Evolutionary conservation across 2,113 vertebrate genomes (phyloP).

Genomic region (Rissa tridactyla): DNA sequence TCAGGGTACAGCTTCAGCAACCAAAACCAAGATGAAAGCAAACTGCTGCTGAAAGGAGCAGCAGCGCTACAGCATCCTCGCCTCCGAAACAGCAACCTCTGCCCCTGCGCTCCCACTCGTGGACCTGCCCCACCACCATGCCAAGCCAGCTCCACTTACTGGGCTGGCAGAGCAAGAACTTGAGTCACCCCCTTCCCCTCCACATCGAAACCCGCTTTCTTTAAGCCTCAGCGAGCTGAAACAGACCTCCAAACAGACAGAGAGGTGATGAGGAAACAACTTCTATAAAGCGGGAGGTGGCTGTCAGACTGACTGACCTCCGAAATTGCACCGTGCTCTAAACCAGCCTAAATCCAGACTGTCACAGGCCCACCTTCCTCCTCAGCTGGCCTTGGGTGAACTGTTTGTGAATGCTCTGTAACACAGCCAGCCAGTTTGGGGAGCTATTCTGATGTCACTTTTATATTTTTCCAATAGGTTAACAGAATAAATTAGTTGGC

Average conservation of each 20-base stretch:
- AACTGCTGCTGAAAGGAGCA: neutral
- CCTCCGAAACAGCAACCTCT: neutral
- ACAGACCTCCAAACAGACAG: neutral
- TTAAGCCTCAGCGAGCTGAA: neutral
- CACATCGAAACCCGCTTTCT: rapidly evolving
- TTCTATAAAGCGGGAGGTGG: neutral
- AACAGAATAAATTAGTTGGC: neutral
- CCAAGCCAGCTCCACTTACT: neutral
- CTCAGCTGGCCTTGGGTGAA: neutral
- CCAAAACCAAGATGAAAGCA: constrained; percentile 1
- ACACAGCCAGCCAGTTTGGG: neutral
- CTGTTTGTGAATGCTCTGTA: neutral
- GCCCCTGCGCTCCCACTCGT: rapidly evolving
- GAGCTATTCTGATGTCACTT: neutral
- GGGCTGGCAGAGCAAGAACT: neutral
- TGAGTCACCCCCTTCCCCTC: neutral
- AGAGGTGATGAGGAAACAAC: neutral
- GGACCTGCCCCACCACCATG: neutral
- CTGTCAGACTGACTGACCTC: neutral
- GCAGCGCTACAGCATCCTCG: neutral
- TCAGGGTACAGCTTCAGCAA: neutral
- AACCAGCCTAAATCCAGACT: neutral
- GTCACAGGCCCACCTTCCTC: neutral
- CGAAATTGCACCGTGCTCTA: rapidly evolving
- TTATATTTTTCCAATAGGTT: neutral